Base-by-base conservation (phyloP, 2,888 invertebrate species). In the Crioceris asparagi region DNA sequence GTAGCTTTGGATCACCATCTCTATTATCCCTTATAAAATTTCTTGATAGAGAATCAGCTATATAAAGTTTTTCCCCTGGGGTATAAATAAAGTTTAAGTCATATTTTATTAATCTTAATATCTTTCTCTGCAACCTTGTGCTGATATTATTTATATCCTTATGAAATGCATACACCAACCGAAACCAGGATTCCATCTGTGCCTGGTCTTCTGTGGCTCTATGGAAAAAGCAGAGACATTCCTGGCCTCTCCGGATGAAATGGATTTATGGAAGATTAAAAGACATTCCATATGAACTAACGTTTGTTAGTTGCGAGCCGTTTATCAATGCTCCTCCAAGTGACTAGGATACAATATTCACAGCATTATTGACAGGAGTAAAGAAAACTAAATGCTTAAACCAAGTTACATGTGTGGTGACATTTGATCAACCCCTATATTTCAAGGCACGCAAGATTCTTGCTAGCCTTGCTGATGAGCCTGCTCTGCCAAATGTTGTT, bases 401-500 rank as follows among this genome's bases (percentile, higher is more conserved):
- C 31, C 50, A 52, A 26, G 38, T 36, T 27, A 44, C 39, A 26
- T 49, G 47, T 32, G 31, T 44, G 17, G 31, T 41, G 23, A 44
- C 44, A 35, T 42, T 44, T 29, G 41, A 44, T 26, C 42, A 41
- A 30, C 39, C 35, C 16, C 36, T 44, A 29, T 44, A 42, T 29
- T 32, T 35, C 8, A 44, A 44, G 40, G 39, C 42, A 26, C 39
- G 37, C 29, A 39, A 44, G 35, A 44, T 44, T 12, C 35, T 41
- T 26, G 18, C 38, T 11, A 32, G 32, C 3, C 31, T 38, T 29
- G 35, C 43, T 39, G 45, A 45, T 17, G 47, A 40, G 35, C 44
- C 53, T 47, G 36, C 51, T 40, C 27, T 53, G 49, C 47, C 66
- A 23, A 60, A 60, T 18, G 41, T 54, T 14, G 35, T 50, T 16